Conservation (phyloP, 2,113 vertebrate species). For the Rhizomys pruinosus region DNA sequence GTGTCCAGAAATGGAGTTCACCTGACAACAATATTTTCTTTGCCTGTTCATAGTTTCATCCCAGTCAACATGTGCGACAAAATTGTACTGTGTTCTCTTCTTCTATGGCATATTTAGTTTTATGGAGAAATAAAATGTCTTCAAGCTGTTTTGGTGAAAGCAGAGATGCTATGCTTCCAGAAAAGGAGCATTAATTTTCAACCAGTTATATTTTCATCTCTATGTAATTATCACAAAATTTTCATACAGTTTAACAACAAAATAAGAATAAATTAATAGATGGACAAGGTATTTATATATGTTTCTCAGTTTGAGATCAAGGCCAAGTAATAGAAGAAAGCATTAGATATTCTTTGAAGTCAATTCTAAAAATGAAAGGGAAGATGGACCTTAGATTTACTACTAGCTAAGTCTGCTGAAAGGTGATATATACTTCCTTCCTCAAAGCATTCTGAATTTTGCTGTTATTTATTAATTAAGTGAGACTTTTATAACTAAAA, state of each 20-base stretch:
- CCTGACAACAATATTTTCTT: background rate
- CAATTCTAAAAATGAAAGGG: background rate
- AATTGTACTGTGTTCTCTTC: background rate
- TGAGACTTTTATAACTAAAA: background rate
- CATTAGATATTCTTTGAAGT: background rate
- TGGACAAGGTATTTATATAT: background rate
- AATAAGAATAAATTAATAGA: background rate
- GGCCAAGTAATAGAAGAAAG: background rate
- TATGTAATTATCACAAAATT: slow-evolving; percentile 9
- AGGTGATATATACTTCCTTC: background rate
- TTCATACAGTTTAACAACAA: background rate
- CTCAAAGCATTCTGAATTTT: background rate
- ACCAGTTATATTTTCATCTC: background rate
- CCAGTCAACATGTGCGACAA: background rate
- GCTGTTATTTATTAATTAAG: background rate
- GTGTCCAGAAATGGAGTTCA: background rate
- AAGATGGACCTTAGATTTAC: background rate
- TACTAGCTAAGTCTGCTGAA: background rate
- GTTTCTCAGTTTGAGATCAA: background rate
- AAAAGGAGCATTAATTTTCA: background rate
- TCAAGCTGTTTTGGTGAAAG: background rate
- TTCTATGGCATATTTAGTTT: background rate
- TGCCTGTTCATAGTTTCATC: background rate
- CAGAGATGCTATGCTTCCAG: background rate
- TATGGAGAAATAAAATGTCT: background rate